These are phyloP conservation scores for Lophotis ruficrista DNA, from an alignment of 2,113 vertebrate genomes.

Conservation along the genomic window DNA sequence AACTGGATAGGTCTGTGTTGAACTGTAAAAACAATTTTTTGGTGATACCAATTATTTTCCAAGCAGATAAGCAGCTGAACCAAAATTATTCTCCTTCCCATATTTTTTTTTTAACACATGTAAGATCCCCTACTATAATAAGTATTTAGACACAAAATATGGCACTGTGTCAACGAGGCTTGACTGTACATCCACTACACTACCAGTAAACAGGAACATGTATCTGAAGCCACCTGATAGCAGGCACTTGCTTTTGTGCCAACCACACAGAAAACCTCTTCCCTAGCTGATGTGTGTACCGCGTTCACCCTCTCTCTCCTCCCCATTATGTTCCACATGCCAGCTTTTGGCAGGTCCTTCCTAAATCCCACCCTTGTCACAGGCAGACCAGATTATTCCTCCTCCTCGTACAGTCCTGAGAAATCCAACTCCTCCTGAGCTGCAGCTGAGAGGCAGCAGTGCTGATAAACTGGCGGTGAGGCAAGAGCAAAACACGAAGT, in stretches of 20 bases:
- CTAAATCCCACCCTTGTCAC: background rate
- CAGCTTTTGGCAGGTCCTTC: background rate
- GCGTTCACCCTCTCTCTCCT: background rate
- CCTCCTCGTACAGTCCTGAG: background rate
- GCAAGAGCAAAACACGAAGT: background rate
- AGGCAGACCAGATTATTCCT: background rate
- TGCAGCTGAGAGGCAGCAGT: background rate
- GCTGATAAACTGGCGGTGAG: background rate
- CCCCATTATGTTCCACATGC: background rate
- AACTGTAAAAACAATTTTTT: background rate
- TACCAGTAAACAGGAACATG: background rate
- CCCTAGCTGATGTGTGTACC: background rate
- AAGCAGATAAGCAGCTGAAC: background rate
- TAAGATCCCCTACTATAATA: background rate
- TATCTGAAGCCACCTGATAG: background rate
- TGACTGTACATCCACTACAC: background rate
- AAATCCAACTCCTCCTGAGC: background rate
- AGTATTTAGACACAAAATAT: background rate
- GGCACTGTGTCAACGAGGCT: background rate
- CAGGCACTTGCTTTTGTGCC: background rate
- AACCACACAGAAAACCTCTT: background rate
- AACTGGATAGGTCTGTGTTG: background rate
- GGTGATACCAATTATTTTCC: background rate
- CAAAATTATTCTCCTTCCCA: background rate
- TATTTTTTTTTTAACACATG: background rate